phyloP scores from a whole-genome alignment of 2,888 invertebrate species.

The Leucania comma region DNA sequence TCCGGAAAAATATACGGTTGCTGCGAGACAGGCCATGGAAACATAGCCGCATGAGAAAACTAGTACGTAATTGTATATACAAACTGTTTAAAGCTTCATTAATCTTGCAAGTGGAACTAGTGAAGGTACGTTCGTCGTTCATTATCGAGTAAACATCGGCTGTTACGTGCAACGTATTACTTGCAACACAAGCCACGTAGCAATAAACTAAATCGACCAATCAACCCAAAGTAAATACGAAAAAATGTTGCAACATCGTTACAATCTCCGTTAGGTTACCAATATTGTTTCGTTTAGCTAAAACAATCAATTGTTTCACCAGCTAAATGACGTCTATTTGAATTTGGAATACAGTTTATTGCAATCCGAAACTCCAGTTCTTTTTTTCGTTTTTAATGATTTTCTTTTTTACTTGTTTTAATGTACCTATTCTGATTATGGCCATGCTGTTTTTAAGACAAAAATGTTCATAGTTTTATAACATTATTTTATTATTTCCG shows the following conservation, averaged over 20 bases:
- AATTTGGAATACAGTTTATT: constrained; percentile 26
- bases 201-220: constrained; percentile 36
- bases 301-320: constrained; percentile 35
- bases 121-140: constrained; percentile 31
- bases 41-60: background rate
- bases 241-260: constrained; percentile 27
- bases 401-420: background rate
- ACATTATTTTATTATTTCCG: background rate
- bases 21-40: background rate
- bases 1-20: background rate
- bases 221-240: constrained; percentile 33
- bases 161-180: constrained; percentile 36
- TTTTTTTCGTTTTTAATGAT: background rate
- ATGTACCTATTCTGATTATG: background rate
- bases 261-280: constrained; percentile 3
- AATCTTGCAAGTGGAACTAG: constrained; percentile 35
- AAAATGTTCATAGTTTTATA: too few species aligned
- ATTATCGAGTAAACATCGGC: constrained; percentile 40
- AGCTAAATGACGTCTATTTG: constrained; percentile 9
- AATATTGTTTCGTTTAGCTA: background rate
- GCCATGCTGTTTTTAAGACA: background rate
- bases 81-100: constrained; percentile 16
- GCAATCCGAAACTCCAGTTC: background rate
- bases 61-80: constrained; percentile 8
- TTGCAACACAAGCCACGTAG: constrained; percentile 50